Evolutionary conservation across 37 sponge, comb jelly and placozoan species (phyloP).

Genomic region (Amphimedon queenslandica): DNA sequence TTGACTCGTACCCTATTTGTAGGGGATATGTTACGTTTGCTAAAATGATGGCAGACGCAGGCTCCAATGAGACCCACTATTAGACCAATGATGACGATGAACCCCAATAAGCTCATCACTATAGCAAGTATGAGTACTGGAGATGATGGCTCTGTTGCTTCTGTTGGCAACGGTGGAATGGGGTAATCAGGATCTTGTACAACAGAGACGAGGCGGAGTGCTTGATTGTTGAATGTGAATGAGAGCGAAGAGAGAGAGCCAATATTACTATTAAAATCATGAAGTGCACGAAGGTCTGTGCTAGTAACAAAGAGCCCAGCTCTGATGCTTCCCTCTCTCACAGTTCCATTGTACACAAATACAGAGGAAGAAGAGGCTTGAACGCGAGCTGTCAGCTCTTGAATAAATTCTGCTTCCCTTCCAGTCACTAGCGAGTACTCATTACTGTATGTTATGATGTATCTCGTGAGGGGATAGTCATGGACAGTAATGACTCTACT

Average conservation of each 20-base stretch:
- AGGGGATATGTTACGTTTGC: too few relatives aligned
- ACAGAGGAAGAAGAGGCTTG: conserved; percentile 1
- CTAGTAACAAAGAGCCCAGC: conserved; percentile 24
- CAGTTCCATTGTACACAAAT: conserved; percentile 16
- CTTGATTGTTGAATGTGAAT: conserved; percentile 21
- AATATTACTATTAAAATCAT: neutral
- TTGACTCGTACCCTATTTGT: too few relatives aligned
- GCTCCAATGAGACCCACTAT: too few relatives aligned
- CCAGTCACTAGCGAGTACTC: conserved; percentile 13
- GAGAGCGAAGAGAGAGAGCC: conserved; percentile 20
- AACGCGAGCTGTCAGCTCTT: neutral
- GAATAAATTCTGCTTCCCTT: conserved; percentile 15
- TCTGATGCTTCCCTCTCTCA: conserved; percentile 38
- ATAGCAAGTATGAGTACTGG: too few relatives aligned
- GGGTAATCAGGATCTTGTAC: conserved; percentile 30
- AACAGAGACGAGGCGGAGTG: conserved; percentile 13
- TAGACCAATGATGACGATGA: too few relatives aligned
- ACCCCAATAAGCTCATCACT: too few relatives aligned
- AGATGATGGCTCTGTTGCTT: neutral
- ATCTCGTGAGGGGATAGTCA: conserved; percentile 4
- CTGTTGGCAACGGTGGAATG: conserved; percentile 2
- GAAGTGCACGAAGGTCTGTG: too few relatives aligned
- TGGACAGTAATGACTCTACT: conserved; percentile 9
- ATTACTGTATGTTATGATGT: conserved; percentile 24
- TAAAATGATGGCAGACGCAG: too few relatives aligned